A percentile compares a stretch with the other conserved stretches of the same genome.
phyloP scores from a whole-genome alignment of 2,113 vertebrate species.

The Myotis brandtii region DNA sequence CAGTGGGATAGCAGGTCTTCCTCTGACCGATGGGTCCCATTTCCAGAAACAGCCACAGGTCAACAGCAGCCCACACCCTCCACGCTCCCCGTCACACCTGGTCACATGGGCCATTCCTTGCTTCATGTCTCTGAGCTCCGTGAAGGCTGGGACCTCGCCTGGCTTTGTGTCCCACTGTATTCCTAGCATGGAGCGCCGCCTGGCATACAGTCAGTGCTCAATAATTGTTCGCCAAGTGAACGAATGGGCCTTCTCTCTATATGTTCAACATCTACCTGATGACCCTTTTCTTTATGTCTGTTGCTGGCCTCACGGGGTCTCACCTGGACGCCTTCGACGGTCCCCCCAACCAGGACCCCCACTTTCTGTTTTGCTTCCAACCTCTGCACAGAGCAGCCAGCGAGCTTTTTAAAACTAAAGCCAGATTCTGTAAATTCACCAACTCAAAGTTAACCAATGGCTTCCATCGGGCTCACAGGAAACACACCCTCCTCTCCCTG shows the following conservation, averaged over 20 bases:
- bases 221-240: not conserved
- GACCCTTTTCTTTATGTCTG: fast-evolving
- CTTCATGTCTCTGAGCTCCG: not conserved
- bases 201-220: not conserved
- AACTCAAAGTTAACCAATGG: not conserved
- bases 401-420: not conserved
- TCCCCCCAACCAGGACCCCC: fast-evolving
- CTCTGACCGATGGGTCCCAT: fast-evolving
- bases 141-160: not conserved
- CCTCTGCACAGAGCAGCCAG: not conserved
- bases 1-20: fast-evolving
- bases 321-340: fast-evolving
- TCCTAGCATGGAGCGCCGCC: fast-evolving
- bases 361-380: not conserved
- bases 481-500: not conserved
- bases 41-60: not conserved
- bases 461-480: not conserved
- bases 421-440: not conserved
- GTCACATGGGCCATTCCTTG: fast-evolving
- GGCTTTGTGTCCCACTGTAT: not conserved
- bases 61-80: fast-evolving
- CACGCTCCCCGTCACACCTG: not conserved
- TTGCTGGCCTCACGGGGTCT: not conserved
- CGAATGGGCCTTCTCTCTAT: not conserved
- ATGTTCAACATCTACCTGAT: fast-evolving